Conservation (phyloP, 2,113 vertebrate genomes). For the Ginglymostoma cirratum region DNA sequence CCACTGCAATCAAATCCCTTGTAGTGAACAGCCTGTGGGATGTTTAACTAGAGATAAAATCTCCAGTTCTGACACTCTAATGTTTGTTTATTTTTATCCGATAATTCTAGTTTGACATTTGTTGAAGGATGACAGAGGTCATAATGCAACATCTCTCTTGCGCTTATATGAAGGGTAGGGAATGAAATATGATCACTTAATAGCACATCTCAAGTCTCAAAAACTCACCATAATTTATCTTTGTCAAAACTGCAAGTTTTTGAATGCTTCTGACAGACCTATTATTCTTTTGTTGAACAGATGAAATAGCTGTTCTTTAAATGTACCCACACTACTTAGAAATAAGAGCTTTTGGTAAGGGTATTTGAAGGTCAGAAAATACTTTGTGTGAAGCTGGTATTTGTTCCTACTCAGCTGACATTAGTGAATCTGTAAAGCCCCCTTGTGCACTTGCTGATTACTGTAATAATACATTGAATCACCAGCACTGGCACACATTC, state of each 20-base stretch:
- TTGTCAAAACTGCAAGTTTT: slow-evolving; percentile 36
- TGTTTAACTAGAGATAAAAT: slow-evolving; percentile 34
- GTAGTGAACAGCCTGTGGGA: slow-evolving; percentile 37
- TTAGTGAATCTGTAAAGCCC: slow-evolving; percentile 1
- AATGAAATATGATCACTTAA: slow-evolving; percentile 37
- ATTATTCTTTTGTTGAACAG: slow-evolving; percentile 36
- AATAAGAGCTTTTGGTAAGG: slow-evolving; percentile 34
- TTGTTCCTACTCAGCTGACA: slow-evolving; percentile 20
- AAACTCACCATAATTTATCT: slow-evolving; percentile 38
- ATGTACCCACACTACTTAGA: slow-evolving; percentile 36
- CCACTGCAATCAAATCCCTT: slow-evolving; percentile 35
- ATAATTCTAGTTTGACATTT: slow-evolving; percentile 38
- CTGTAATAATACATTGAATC: slow-evolving; percentile 29
- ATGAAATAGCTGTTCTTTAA: slow-evolving; percentile 33
- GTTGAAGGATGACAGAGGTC: slow-evolving; percentile 38
- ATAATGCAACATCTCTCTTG: slow-evolving; percentile 38
- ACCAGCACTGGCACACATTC: slow-evolving; percentile 21
- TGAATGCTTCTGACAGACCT: slow-evolving; percentile 35
- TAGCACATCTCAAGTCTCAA: slow-evolving; percentile 33
- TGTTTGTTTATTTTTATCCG: slow-evolving; percentile 37
- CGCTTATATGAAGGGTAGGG: slow-evolving; percentile 24
- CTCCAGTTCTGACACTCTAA: slow-evolving; percentile 36
- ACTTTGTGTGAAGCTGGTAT: slow-evolving; percentile 3
- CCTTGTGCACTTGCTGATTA: slow-evolving; percentile 25
- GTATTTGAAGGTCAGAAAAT: slow-evolving; percentile 32